Evolutionary conservation across 2,113 vertebrate genomes (phyloP).

Genomic region (Numenius arquata): DNA sequence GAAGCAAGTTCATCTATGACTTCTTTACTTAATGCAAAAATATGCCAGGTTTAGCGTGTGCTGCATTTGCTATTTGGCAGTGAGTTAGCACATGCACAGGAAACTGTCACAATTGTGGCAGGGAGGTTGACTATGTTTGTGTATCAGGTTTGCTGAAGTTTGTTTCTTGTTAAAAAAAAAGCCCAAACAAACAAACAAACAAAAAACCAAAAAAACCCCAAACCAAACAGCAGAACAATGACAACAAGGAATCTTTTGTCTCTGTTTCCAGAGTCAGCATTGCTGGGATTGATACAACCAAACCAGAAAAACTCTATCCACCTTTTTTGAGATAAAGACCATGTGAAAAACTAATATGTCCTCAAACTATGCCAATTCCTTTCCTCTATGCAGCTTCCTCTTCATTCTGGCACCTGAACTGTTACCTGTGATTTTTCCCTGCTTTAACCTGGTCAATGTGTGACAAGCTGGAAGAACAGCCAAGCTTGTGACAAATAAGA

Average conservation of each 20-base stretch:
- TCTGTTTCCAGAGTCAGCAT: background rate
- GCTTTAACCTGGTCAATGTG: background rate
- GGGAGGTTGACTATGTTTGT: background rate
- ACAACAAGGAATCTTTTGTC: background rate
- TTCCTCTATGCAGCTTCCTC: background rate
- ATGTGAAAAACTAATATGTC: background rate
- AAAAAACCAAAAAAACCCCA: background rate
- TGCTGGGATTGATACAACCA: background rate
- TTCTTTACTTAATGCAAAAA: constrained; percentile 8
- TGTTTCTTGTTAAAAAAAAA: background rate
- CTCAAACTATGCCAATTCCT: background rate
- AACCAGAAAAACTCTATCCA: background rate
- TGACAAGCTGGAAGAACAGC: background rate
- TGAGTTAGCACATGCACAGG: background rate
- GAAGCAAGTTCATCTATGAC: constrained; percentile 6
- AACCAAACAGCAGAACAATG: background rate
- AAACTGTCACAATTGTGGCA: background rate
- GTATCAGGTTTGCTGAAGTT: background rate
- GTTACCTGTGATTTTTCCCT: accelerated
- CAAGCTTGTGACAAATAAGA: background rate
- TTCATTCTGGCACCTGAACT: background rate
- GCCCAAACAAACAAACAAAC: background rate
- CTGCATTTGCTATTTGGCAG: background rate
- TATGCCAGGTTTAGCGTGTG: background rate
- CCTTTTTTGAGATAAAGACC: background rate